A percentile compares a stretch with the other conserved stretches of the same genome.
Evolutionary conservation across 2,888 invertebrate species (phyloP).

Genomic region (Trypoxylon attenuatum): DNA sequence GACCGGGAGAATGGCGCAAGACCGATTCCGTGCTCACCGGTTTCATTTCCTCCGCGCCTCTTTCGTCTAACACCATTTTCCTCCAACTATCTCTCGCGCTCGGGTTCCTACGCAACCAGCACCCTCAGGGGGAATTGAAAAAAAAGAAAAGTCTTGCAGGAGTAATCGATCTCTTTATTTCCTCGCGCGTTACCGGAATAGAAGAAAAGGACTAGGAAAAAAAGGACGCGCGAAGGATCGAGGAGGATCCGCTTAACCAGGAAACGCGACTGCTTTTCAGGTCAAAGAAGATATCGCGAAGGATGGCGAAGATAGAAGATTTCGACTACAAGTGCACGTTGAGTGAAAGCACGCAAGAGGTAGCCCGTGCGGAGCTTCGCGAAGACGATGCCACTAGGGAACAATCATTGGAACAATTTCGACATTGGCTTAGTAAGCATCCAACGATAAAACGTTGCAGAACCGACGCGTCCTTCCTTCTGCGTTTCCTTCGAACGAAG

Average conservation of each 20-base stretch:
- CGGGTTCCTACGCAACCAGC: too few relatives aligned
- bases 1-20: conserved; percentile 4
- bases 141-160: too few relatives aligned
- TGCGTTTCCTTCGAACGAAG: conserved; percentile 90
- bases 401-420: conserved; percentile 85
- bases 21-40: neutral
- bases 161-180: too few relatives aligned
- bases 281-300: neutral
- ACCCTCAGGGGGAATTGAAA: too few relatives aligned
- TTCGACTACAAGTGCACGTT: conserved; percentile 59
- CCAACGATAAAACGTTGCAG: conserved; percentile 88
- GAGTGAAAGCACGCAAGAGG: conserved; percentile 50
- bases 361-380: conserved; percentile 79
- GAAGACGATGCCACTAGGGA: conserved; percentile 86
- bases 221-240: too few relatives aligned
- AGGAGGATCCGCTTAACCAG: too few relatives aligned
- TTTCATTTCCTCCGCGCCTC: neutral
- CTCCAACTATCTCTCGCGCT: too few relatives aligned
- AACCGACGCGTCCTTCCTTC: conserved; percentile 86
- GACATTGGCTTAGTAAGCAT: conserved; percentile 89
- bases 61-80: too few relatives aligned
- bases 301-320: conserved; percentile 27
- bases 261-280: too few relatives aligned
- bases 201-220: too few relatives aligned
- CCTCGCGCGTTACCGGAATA: too few relatives aligned